A percentile compares a stretch with the other conserved stretches of the same genome.
These are phyloP conservation scores for Mesorhabditis belari DNA, from an alignment of 2,888 invertebrate species.

Conservation along the genomic window DNA sequence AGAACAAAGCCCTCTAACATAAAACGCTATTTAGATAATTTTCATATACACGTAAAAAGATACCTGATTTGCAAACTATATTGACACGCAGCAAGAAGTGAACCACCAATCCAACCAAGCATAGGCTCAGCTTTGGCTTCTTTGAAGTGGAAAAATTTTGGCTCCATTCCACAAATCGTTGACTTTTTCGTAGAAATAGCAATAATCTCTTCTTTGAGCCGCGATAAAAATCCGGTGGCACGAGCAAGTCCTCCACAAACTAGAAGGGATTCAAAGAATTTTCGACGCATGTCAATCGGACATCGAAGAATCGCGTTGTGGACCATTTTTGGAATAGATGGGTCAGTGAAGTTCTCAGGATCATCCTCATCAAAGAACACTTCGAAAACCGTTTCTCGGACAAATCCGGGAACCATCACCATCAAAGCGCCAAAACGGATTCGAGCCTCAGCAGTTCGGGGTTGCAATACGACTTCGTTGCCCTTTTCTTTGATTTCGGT, in stretches of 20 bases:
- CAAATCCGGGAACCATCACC: neutral
- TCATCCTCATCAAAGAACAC: neutral
- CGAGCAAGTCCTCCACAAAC: neutral
- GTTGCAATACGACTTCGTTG: too few relatives aligned
- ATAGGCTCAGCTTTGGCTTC: neutral
- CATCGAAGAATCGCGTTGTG: neutral
- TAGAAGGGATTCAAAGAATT: too few relatives aligned
- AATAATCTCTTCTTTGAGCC: neutral
- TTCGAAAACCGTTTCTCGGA: neutral
- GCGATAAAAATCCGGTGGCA: neutral
- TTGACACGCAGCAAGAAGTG: neutral
- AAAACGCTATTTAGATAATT: too few relatives aligned
- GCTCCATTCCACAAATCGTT: neutral
- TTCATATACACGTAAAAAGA: neutral
- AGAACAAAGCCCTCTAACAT: too few relatives aligned
- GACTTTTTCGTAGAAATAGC: neutral
- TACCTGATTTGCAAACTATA: neutral
- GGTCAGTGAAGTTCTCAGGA: neutral
- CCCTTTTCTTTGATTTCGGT: too few relatives aligned
- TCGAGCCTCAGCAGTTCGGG: too few relatives aligned
- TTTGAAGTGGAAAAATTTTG: neutral
- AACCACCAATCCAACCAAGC: neutral
- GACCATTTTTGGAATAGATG: neutral
- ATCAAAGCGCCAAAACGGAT: too few relatives aligned
- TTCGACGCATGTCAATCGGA: neutral